Conservation (phyloP, 1,140 invertebrate species). For the Alviniconcha marisindica region DNA sequence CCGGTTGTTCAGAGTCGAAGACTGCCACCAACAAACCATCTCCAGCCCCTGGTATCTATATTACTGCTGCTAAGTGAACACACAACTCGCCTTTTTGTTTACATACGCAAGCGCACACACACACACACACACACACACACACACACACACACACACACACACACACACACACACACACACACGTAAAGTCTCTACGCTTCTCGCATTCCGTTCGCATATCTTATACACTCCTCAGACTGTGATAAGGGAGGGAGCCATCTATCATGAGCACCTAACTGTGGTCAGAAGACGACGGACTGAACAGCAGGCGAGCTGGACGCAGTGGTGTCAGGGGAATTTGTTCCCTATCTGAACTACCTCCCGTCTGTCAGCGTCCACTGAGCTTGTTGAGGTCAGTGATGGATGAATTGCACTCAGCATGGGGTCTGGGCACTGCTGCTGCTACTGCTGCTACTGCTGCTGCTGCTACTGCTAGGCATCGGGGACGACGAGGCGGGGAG, state of each 20-base stretch:
- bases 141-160: background rate
- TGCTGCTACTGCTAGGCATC: no score
- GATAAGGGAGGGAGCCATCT: background rate
- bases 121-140: background rate
- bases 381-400: constrained; percentile 6
- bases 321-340: constrained; percentile 6
- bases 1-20: no score
- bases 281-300: background rate
- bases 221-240: background rate
- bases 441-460: no score
- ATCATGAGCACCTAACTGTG: background rate
- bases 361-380: background rate
- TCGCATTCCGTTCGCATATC: background rate
- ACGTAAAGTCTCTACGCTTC: background rate
- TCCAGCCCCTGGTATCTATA: no score
- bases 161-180: background rate
- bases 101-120: background rate
- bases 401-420: background rate
- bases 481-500: no score
- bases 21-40: no score
- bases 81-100: background rate
- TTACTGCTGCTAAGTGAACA: no score
- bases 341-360: background rate
- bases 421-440: background rate
- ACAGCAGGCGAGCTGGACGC: background rate